Evolutionary conservation across 2,797 vertebrate species (phyloP), one percentile per base, ranked within the genome.

Genomic region (Cynopterus sphinx): DNA sequence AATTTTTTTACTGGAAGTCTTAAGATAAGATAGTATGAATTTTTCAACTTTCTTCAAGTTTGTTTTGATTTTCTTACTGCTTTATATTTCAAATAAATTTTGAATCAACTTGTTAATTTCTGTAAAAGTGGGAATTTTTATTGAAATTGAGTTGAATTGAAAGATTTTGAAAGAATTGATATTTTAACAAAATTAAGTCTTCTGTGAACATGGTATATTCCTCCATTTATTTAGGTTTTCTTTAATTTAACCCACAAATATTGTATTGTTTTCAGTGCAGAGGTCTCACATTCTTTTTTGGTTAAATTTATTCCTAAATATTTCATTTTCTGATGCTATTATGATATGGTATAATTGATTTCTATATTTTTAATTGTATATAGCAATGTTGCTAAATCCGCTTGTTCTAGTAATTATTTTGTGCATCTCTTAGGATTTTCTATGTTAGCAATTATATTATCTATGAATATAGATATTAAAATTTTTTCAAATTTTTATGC

Each of bases 321-420:
- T 84, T 92, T 82, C 51, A 83, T 78, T 84, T 81, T 95, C 68
- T 89, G 51, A 55, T 90, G 51, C 24, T 84, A n/a, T 87, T 79
- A 59, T 68, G 78, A 49, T 49, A 49, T 17, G 49, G 49, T 81
- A 73, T 6, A 7, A 67, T 53, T 84, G 33, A 89, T 92, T 95
- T 96, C 24, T 31, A 1, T 61, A 86, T 81, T 91, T 96, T 74
- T 83, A 43, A 57, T 31, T 68, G 3, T 73, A 43, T 93, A 43
- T 41, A 75, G 0, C 6, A 65, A n/a, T 63, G 70, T 31, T 63
- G 26, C 26, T 94, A 87, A 92, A 65, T 78, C 92, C 11, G 53
- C 10, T 68, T 92, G 31, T 67, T 84, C 33, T 73, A 63, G n/a
- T 53, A 87, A 87, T 94, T 79, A 71, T 55, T 87, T 92, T 90